A percentile compares a stretch with the other conserved stretches of the same genome.
phyloP scores from a whole-genome alignment of 2,888 invertebrate species.

The Brenthis ino region DNA sequence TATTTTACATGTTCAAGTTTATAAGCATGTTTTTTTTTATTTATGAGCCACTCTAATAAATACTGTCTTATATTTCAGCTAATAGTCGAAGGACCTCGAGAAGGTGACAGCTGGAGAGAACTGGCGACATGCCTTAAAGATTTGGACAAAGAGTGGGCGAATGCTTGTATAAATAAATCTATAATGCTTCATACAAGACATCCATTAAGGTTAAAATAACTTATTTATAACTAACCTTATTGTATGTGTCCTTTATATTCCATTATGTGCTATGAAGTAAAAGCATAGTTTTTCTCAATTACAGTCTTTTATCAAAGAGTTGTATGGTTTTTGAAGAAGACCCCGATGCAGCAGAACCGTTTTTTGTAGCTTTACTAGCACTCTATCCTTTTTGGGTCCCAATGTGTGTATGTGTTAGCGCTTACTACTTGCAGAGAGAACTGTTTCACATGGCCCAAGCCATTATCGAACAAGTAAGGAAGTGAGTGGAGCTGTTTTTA shows the following conservation, averaged over 20 bases:
- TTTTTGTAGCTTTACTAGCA: constrained; percentile 59
- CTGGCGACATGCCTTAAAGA: constrained; percentile 65
- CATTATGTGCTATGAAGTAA: not conserved
- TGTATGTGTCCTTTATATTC: not conserved
- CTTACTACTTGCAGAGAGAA: constrained; percentile 59
- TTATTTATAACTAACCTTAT: not conserved
- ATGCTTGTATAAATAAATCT: constrained; percentile 63
- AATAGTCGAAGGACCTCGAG: constrained; percentile 49
- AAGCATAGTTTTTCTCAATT: constrained; percentile 18
- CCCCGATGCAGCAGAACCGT: constrained; percentile 60
- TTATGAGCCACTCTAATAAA: too few relatives aligned
- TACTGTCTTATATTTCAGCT: constrained; percentile 45
- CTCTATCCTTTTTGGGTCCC: constrained; percentile 61
- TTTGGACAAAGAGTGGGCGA: constrained; percentile 60
- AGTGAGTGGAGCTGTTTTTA: constrained; percentile 45
- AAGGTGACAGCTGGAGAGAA: constrained; percentile 65
- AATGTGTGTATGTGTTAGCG: constrained; percentile 57
- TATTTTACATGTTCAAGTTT: too few relatives aligned
- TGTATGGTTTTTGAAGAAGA: constrained; percentile 60
- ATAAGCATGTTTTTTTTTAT: too few relatives aligned
- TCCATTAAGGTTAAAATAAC: constrained; percentile 58
- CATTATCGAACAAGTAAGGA: constrained; percentile 50
- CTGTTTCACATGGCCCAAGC: constrained; percentile 59
- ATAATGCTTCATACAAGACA: constrained; percentile 60
- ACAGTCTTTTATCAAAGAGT: constrained; percentile 65